Evolutionary conservation across 2,888 invertebrate genomes (phyloP), one percentile per base, ranked within the genome.

Genomic region (Dicyrtoma fusca): DNA sequence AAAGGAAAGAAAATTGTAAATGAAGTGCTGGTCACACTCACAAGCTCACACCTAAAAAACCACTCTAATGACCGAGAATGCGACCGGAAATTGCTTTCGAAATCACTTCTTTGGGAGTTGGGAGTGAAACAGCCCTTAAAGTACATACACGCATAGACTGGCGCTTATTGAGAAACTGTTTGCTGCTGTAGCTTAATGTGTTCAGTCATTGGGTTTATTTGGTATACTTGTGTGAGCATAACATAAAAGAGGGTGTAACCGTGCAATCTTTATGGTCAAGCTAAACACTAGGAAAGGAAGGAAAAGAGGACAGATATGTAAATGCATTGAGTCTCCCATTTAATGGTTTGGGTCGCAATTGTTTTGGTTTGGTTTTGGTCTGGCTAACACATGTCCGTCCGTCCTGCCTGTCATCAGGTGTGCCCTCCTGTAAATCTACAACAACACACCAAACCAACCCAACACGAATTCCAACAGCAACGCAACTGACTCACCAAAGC

Each of bases 11-110:
- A 61, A 44, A 61, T 61, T 61, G 42, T 49, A 68, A 68, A 68
- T 68, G 55, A 68, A 68, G 68, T 68, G 68, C 59, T 68, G 57
- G 68, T 68, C 68, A 68, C 68, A 64, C 55, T 63, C 61, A 45
- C 51, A 74, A 65, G 66, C 73, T 61, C 66, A 69, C 71, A 72
- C 69, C 74, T 69, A 64, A 68, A 72, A 61, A 62, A 51, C 47
- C 59, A 61, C 68, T 53, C 65, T 72, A 66, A 71, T 73, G 70
- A 73, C 62, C 62, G 71, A 34, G 34, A 55, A 71, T 34, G 65
- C 34, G 73, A 71, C 71, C 75, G 75, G 75, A 75, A 71, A 75
- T 75, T 75, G 65, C 72, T 66, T 66, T 49, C 25, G 17, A 65
- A 66, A 66, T 53, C 66, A 66, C 66, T 55, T 34, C 34, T 34